These are phyloP conservation scores for Eospalax fontanierii DNA, from an alignment of 2,797 vertebrate species.

Conservation along the genomic window DNA sequence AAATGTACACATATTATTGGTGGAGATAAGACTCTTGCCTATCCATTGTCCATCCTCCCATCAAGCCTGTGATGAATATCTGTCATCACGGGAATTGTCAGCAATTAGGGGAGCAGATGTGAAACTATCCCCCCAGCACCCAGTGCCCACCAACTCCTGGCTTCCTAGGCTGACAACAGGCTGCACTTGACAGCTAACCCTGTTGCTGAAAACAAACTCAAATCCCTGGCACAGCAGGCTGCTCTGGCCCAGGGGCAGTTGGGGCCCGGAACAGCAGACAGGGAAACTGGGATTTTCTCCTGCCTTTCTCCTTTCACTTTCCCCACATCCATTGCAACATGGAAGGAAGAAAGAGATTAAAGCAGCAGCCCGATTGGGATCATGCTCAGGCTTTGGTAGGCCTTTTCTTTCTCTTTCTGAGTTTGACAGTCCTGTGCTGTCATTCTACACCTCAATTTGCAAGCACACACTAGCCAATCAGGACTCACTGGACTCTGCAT, in stretches of 20 bases:
- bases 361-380: not conserved
- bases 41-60: too few species aligned
- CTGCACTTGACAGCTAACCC: not conserved
- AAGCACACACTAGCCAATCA: not conserved
- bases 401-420: not conserved
- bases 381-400: not conserved
- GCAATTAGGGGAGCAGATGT: not conserved
- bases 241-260: not conserved
- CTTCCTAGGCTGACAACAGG: not conserved
- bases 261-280: not conserved
- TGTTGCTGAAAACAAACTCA: not conserved
- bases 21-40: not conserved
- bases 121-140: too few species aligned
- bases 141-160: not conserved
- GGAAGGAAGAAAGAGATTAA: not conserved
- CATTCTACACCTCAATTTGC: not conserved
- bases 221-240: not conserved
- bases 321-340: not conserved
- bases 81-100: not conserved
- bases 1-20: not conserved
- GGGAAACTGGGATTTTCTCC: not conserved
- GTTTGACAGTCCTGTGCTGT: not conserved
- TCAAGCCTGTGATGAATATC: not conserved
- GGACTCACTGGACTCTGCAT: too few species aligned
- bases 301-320: not conserved